These are phyloP conservation scores for Dolichotis patagonum DNA, from an alignment of 2,113 vertebrate genomes.

Conservation along the genomic window DNA sequence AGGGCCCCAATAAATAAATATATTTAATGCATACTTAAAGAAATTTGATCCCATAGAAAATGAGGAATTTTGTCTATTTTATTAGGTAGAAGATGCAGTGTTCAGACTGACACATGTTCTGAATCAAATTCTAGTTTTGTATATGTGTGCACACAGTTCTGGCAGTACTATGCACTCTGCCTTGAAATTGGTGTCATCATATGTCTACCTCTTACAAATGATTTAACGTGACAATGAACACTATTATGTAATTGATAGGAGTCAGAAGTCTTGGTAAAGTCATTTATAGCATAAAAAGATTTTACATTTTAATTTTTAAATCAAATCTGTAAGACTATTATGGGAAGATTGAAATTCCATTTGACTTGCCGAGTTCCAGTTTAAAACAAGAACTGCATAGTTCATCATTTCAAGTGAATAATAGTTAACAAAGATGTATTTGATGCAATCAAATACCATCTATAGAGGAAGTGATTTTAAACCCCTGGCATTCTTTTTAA, in stretches of 20 bases:
- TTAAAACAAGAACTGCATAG: not conserved
- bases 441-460: not conserved
- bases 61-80: not conserved
- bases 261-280: not conserved
- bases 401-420: not conserved
- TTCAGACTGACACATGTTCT: not conserved
- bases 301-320: constrained; percentile 47
- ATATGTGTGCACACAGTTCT: not conserved
- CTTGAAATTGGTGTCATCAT: not conserved
- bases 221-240: not conserved
- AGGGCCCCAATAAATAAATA: not conserved
- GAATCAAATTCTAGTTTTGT: not conserved
- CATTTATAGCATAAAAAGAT: not conserved
- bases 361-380: not conserved
- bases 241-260: not conserved
- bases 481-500: not conserved
- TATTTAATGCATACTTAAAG: not conserved
- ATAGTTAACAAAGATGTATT: not conserved
- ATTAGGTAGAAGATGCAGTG: not conserved
- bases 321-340: not conserved
- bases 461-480: not conserved
- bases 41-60: not conserved
- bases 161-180: too few species aligned
- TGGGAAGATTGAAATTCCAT: not conserved
- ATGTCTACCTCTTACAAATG: not conserved